Base-by-base conservation (phyloP, 2,113 vertebrate genomes). In the Chelonoidis abingdonii region DNA sequence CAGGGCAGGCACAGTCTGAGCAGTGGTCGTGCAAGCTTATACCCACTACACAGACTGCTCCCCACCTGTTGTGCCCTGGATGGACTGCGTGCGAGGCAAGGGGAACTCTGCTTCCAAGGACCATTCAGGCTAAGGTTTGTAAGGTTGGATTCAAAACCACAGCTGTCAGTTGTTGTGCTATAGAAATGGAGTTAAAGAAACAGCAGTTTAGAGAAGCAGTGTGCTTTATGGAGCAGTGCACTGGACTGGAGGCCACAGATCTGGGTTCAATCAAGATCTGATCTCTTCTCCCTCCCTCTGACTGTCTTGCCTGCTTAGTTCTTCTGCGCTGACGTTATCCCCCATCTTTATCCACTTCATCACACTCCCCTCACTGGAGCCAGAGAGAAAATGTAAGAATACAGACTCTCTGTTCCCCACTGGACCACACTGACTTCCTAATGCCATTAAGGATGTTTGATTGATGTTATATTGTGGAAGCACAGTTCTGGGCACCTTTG, bases 71-170 rank as follows among this genome's bases (percentile, higher is more conserved):
- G 24, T 27, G 41, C 11, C 75, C 75, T 47, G 41, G 21, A 21
- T 6, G 41, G 12, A 78, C 41, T 5, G 22, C 41, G 7, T 25
- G 41, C 22, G 47, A 47, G 41, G 75, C 65, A n/a, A n/a, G 62
- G 14, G 13, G 62, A n/a, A n/a, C 16, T 69, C 62, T 16, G 62
- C 19, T n/a, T 69, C 62, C 35, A 22, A 72, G n/a, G 19, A 21
- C 35, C 17, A n/a, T n/a, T 35, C 35, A 72, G 22, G 24, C 24
- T 10, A 0, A 53, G 6, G 0, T 5, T 35, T 3, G 11, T 6
- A 65, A 25, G 53, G 53, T 35, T 49, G 31, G 53, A 31, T 62
- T 59, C 29, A 44, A 83, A 56, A 83, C 5, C 54, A 89, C 52
- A 31, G 7, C 5, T 47, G 41, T 8, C 4, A 13, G 8, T 3